A percentile compares a stretch with the other conserved stretches of the same genome.
These are phyloP conservation scores for Schrankia costaestrigalis DNA, from an alignment of 2,888 invertebrate genomes.

Conservation along the genomic window DNA sequence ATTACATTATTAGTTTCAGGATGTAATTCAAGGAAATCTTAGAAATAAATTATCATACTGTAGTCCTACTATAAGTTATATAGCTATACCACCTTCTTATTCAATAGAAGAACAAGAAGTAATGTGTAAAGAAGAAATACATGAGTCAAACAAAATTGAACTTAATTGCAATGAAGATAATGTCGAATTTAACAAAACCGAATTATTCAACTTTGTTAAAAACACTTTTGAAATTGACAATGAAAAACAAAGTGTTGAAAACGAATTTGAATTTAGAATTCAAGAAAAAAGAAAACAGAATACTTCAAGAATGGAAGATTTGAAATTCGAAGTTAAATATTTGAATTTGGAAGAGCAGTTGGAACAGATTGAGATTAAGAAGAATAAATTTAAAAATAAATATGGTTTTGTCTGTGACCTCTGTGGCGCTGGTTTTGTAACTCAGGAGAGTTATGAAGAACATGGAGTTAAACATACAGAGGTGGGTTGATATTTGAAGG, in stretches of 20 bases:
- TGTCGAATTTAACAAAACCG: no score
- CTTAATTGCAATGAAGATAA: neutral
- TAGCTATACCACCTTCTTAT: neutral
- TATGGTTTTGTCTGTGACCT: slow-evolving; percentile 19
- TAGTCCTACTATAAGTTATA: no score
- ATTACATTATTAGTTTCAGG: neutral
- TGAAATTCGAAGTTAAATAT: slow-evolving; percentile 27
- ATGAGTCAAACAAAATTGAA: neutral
- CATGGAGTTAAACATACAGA: slow-evolving; percentile 18
- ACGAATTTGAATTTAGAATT: neutral
- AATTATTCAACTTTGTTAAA: no score
- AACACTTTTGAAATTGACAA: no score
- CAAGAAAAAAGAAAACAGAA: slow-evolving; percentile 3
- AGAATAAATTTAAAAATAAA: slow-evolving; percentile 19
- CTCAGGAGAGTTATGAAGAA: slow-evolving; percentile 13
- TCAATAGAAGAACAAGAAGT: no score
- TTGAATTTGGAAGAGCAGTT: slow-evolving; percentile 28
- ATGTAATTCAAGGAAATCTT: no score
- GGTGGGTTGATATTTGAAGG: slow-evolving; percentile 5
- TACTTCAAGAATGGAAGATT: slow-evolving; percentile 11
- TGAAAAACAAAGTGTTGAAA: neutral
- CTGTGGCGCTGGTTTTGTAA: slow-evolving; percentile 24
- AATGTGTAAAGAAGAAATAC: neutral
- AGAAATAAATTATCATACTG: no score
- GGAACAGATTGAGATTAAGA: slow-evolving; percentile 26